Conservation (phyloP, 2,113 vertebrate species). For the Pachypanchax playfairii region DNA sequence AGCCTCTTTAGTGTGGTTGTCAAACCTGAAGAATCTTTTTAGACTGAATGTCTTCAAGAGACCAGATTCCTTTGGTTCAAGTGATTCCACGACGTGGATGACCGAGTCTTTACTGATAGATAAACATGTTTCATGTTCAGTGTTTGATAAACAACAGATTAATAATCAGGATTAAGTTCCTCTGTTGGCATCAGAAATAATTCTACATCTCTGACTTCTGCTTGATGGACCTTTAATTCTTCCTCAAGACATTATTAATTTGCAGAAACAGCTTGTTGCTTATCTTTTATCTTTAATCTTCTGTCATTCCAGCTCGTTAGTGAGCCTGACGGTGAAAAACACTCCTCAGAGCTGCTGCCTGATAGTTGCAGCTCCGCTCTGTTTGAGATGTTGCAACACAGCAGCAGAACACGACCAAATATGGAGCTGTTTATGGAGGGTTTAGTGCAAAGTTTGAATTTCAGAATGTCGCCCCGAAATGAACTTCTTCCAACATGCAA, state of each 20-base stretch:
- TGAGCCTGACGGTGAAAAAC: constrained; percentile 6
- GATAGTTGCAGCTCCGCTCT: background rate
- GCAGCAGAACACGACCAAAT: constrained; percentile 37
- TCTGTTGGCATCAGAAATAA: no score
- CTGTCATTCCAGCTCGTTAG: constrained; percentile 44
- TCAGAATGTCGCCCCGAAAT: background rate
- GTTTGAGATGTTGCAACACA: constrained; percentile 42
- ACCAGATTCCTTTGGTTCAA: no score
- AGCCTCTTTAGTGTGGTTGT: no score
- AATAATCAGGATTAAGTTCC: no score
- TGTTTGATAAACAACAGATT: no score
- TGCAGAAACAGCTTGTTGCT: constrained; percentile 15
- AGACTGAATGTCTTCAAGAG: no score
- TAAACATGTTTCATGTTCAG: no score
- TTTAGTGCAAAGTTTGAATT: background rate
- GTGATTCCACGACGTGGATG: no score
- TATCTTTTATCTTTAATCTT: constrained; percentile 65
- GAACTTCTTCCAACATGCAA: background rate
- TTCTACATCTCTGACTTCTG: no score
- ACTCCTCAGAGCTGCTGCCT: background rate
- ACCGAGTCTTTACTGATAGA: no score
- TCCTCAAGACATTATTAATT: constrained; percentile 65
- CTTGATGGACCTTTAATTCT: background rate
- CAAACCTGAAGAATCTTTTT: no score
- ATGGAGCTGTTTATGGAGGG: constrained; percentile 22